Conservation (phyloP, 2,797 vertebrate genomes). For the Poeciliopsis turneri region DNA sequence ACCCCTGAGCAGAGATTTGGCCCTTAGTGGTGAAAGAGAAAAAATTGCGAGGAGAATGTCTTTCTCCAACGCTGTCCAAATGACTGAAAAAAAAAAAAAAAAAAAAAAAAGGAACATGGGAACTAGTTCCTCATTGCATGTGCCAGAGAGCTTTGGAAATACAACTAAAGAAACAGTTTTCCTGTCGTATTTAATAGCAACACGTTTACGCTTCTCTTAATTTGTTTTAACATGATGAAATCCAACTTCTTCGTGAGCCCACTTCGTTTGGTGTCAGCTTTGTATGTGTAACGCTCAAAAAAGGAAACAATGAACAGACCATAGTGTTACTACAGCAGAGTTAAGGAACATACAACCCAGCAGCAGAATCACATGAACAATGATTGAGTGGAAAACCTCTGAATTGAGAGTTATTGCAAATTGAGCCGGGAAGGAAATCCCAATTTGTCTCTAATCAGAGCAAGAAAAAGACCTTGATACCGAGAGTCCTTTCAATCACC, state of each 20-base stretch:
- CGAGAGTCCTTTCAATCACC: conserved; percentile 26
- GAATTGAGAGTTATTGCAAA: conserved; percentile 11
- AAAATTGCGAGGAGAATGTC: not conserved
- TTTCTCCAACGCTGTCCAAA: not conserved
- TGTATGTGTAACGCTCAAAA: too few species aligned
- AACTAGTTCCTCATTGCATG: not conserved
- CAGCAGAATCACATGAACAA: not conserved
- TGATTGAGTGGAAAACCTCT: conserved; percentile 20
- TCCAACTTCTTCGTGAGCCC: too few species aligned
- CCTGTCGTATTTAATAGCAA: not conserved
- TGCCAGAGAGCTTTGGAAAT: not conserved
- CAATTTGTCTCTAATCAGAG: conserved; percentile 30
- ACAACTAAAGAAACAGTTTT: not conserved
- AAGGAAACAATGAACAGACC: not conserved
- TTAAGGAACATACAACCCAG: not conserved
- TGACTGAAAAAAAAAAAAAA: not conserved
- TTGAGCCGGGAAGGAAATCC: conserved; percentile 28
- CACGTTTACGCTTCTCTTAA: not conserved
- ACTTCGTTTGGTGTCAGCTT: not conserved
- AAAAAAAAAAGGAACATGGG: not conserved
- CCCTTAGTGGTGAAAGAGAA: not conserved
- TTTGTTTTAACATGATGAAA: not conserved
- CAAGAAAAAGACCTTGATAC: conserved; percentile 16
- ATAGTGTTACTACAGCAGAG: not conserved
- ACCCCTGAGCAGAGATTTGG: not conserved